phyloP scores from a whole-genome alignment of 2,113 vertebrate genomes.

The Hemicordylus capensis region DNA sequence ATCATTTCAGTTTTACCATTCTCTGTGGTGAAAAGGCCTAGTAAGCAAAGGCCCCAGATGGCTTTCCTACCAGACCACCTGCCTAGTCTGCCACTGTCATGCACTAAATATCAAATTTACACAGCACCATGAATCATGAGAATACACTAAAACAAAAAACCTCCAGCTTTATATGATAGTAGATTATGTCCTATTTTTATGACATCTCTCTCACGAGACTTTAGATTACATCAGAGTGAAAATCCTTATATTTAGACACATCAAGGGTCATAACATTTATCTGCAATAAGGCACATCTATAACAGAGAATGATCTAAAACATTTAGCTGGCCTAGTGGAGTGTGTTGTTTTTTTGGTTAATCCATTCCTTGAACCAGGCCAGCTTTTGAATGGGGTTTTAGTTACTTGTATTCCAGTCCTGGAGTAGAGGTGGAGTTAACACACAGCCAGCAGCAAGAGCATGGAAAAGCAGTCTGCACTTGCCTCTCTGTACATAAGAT shows the following conservation, averaged over 20 bases:
- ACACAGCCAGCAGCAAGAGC: too few species aligned
- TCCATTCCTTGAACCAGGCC: too few species aligned
- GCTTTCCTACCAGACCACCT: not conserved
- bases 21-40: not conserved
- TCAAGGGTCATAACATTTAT: not conserved
- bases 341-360: too few species aligned
- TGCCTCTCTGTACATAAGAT: too few species aligned
- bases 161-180: not conserved
- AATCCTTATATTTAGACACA: not conserved
- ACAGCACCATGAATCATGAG: not conserved
- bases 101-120: constrained; percentile 10
- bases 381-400: too few species aligned
- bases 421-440: too few species aligned
- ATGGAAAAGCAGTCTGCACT: too few species aligned
- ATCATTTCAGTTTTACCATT: not conserved
- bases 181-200: not conserved
- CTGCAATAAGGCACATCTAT: not conserved
- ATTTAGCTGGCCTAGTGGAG: not conserved
- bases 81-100: not conserved
- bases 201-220: not conserved
- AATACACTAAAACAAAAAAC: not conserved
- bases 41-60: not conserved
- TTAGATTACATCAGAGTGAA: not conserved
- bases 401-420: too few species aligned
- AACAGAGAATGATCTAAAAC: not conserved